Percentiles rank a stretch among this genome's conserved stretches.
These are phyloP conservation scores for Zootermopsis nevadensis DNA, from an alignment of 2,888 invertebrate genomes.

Conservation along the genomic window DNA sequence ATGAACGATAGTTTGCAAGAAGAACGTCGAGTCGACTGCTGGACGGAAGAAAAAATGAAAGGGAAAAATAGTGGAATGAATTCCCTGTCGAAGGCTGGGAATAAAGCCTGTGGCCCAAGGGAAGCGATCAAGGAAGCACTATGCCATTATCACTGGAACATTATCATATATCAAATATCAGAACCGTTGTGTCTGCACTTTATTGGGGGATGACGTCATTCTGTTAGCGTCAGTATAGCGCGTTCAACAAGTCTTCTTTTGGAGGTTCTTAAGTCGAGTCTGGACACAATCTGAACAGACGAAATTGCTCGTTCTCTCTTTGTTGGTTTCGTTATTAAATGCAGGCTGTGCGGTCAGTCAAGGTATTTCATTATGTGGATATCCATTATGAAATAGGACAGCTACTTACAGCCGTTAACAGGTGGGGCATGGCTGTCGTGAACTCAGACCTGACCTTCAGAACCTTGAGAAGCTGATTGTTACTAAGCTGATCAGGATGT, in stretches of 20 bases:
- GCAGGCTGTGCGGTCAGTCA: too few species aligned
- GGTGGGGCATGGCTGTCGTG: too few species aligned
- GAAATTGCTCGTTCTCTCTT: too few species aligned
- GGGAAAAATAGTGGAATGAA: constrained; percentile 13
- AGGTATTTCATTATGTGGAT: too few species aligned
- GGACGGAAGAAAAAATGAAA: neutral
- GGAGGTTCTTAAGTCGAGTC: too few species aligned
- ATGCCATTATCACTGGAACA: constrained; percentile 33
- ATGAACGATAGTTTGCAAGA: constrained; percentile 4
- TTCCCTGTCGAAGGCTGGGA: neutral
- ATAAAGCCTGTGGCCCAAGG: neutral
- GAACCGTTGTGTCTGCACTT: constrained; percentile 28
- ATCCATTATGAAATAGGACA: too few species aligned
- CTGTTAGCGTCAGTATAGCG: neutral
- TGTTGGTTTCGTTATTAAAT: too few species aligned
- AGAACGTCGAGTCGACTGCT: neutral
- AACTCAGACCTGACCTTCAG: too few species aligned
- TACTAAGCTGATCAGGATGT: too few species aligned
- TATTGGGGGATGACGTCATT: constrained; percentile 25
- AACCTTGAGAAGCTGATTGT: too few species aligned
- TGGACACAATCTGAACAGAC: too few species aligned
- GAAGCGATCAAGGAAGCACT: neutral
- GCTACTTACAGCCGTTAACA: too few species aligned
- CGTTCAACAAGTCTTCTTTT: neutral
- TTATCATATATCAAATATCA: constrained; percentile 46